Percentiles rank a stretch among this genome's conserved stretches.
Conservation (phyloP, 2,888 invertebrate species). For the Eudasyphora cyanicolor region DNA sequence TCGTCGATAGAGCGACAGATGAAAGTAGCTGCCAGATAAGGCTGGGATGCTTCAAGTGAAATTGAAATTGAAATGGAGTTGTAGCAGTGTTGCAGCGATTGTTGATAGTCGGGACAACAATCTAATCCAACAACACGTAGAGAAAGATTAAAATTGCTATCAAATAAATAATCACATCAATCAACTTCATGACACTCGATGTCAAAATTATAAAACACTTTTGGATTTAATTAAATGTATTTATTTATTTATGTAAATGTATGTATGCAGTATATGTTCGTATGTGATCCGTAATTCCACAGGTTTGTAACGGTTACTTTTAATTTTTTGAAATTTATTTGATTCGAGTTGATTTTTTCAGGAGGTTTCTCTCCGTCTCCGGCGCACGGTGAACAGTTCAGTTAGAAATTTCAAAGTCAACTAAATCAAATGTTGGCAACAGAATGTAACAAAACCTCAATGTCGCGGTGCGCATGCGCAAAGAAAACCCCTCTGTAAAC, state of each 20-base stretch:
- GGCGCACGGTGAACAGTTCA: slow-evolving; percentile 58
- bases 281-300: slow-evolving; percentile 11
- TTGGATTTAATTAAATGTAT: slow-evolving; percentile 8
- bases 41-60: neutral
- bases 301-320: slow-evolving; percentile 13
- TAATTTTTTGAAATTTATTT: slow-evolving; percentile 26
- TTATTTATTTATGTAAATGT: too few relatives aligned
- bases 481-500: slow-evolving; percentile 42
- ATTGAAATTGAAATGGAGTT: slow-evolving; percentile 2
- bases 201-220: slow-evolving; percentile 35
- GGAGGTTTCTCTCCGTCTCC: slow-evolving; percentile 1
- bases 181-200: slow-evolving; percentile 75
- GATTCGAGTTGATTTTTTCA: neutral
- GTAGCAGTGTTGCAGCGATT: slow-evolving; percentile 3
- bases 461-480: slow-evolving; percentile 24
- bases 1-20: neutral
- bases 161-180: slow-evolving; percentile 77
- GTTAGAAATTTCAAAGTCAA: slow-evolving; percentile 71
- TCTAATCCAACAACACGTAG: slow-evolving; percentile 75
- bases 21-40: too few relatives aligned
- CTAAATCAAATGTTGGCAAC: slow-evolving; percentile 70
- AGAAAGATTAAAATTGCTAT: slow-evolving; percentile 77
- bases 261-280: too few relatives aligned
- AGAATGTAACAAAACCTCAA: slow-evolving; percentile 70
- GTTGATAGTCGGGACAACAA: slow-evolving; percentile 22